Evolutionary conservation across 2,113 vertebrate genomes (phyloP).

Genomic region (Elgaria multicarinata): DNA sequence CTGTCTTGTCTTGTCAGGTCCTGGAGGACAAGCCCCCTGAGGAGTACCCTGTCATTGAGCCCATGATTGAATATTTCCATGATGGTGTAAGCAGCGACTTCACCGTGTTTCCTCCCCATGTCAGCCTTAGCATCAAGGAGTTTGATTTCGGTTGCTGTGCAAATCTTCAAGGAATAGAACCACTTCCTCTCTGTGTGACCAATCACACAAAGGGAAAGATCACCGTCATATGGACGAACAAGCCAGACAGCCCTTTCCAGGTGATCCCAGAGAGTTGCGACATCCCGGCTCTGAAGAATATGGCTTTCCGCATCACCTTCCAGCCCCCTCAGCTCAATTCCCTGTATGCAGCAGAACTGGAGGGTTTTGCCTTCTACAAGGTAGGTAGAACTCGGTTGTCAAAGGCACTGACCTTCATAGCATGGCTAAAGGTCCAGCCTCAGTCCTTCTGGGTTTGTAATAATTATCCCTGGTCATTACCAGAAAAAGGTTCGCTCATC

Average conservation of each 20-base stretch:
- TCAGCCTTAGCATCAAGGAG: conserved; percentile 80
- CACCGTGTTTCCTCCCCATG: conserved; percentile 71
- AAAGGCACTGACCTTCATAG: neutral
- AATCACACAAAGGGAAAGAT: conserved; percentile 89
- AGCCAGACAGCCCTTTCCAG: conserved; percentile 76
- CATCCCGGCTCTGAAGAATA: conserved; percentile 86
- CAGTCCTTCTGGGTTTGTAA: neutral
- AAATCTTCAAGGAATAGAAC: conserved; percentile 36
- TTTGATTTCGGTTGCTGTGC: conserved; percentile 83
- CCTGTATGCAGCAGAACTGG: conserved; percentile 84
- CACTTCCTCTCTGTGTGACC: conserved; percentile 80
- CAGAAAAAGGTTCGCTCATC: neutral
- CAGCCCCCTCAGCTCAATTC: conserved; percentile 77
- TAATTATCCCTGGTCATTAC: neutral
- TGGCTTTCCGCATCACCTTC: conserved; percentile 84
- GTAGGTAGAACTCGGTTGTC: conserved; percentile 66
- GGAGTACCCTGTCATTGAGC: conserved; percentile 42
- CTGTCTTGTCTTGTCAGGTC: conserved; percentile 61
- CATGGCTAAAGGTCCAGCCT: neutral
- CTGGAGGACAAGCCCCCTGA: conserved; percentile 29
- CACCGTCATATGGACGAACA: conserved; percentile 84
- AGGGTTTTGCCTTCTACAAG: conserved; percentile 90
- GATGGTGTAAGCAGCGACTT: conserved; percentile 54
- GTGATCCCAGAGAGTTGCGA: conserved; percentile 81
- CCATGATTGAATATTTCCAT: conserved; percentile 79